Evolutionary conservation across 2,888 invertebrate genomes (phyloP), one percentile per base, ranked within the genome.

Genomic region (Agriopis marginaria): DNA sequence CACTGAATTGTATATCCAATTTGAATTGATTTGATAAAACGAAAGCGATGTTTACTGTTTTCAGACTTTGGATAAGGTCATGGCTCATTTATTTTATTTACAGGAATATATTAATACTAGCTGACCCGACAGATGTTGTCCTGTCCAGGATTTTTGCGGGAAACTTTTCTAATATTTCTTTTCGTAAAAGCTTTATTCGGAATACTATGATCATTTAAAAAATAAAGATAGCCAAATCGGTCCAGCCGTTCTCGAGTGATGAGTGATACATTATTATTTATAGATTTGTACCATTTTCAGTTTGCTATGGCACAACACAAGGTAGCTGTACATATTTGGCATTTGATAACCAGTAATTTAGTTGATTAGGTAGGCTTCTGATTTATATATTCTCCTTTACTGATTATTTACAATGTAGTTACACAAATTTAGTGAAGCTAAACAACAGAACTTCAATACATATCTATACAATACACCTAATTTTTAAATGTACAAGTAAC

Each of bases 1-100:
- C 78, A 80, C 77, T 75, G 73, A 78, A 73, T 65, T 58, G 60
- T 59, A 59, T 62, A 50, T 23, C 32, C 44, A 17, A 11, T 42
- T 39, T 14, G 10, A 51, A 55, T 55, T 17, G 40, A 47, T 58
- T 32, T 45, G 45, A 45, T 40, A n/a, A 45, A 58, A 58, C 7
- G 3, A 32, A 23, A 45, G 5, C 3, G 10, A 23, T 47, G 47
- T 17, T 7, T 58, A 23, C 45, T 10, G 17, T 45, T 2, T n/a
- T 45, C n/a, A 54, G 42, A 61, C 9, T 45, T 61, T 60, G 39
- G 45, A 51, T 42, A 50, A 32, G n/a, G 14, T n/a, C 23, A 8
- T 63, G 55, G 55, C 12, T 45, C 49, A 32, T 49, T 23, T 51
- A 39, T 6, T 42, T 8, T 42, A 42, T 9, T 12, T 39, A 32